A percentile compares a stretch with the other conserved stretches of the same genome.
These are phyloP conservation scores for Nesidiocoris tenuis DNA, from an alignment of 2,888 invertebrate species.

Conservation along the genomic window DNA sequence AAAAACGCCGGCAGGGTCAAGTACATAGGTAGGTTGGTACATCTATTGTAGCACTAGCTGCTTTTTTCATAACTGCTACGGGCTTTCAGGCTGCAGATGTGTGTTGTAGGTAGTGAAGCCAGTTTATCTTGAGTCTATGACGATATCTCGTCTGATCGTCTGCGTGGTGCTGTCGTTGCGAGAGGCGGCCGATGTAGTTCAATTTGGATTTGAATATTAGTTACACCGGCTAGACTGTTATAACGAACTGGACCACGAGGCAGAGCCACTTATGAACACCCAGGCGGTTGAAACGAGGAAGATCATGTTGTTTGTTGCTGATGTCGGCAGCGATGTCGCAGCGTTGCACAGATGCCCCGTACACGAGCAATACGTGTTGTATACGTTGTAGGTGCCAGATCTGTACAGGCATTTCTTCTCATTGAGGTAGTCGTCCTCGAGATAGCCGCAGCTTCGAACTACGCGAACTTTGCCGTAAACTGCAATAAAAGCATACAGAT, in stretches of 20 bases:
- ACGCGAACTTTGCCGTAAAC: constrained; percentile 74
- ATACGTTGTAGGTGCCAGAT: constrained; percentile 72
- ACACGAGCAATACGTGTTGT: constrained; percentile 76
- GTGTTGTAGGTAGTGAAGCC: constrained; percentile 25
- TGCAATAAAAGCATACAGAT: constrained; percentile 56
- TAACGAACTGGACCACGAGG: constrained; percentile 43
- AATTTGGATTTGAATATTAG: neutral
- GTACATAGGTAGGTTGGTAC: too few relatives aligned
- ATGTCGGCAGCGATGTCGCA: constrained; percentile 17
- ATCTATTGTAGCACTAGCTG: neutral
- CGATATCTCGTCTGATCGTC: neutral
- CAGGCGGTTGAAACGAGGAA: constrained; percentile 7
- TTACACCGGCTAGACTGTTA: constrained; percentile 38
- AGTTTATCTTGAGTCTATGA: constrained; percentile 35
- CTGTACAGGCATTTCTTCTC: constrained; percentile 66
- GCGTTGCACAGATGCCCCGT: constrained; percentile 73
- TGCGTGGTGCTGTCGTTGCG: constrained; percentile 6
- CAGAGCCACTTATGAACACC: constrained; percentile 30
- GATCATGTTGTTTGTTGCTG: neutral
- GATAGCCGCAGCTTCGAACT: constrained; percentile 79
- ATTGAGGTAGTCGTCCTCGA: constrained; percentile 62
- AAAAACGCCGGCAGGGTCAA: neutral
- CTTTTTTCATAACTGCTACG: neutral
- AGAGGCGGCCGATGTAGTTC: neutral
- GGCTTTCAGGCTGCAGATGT: neutral